These are phyloP conservation scores for Julus scanicus DNA, from an alignment of 2,888 invertebrate species.

Conservation along the genomic window DNA sequence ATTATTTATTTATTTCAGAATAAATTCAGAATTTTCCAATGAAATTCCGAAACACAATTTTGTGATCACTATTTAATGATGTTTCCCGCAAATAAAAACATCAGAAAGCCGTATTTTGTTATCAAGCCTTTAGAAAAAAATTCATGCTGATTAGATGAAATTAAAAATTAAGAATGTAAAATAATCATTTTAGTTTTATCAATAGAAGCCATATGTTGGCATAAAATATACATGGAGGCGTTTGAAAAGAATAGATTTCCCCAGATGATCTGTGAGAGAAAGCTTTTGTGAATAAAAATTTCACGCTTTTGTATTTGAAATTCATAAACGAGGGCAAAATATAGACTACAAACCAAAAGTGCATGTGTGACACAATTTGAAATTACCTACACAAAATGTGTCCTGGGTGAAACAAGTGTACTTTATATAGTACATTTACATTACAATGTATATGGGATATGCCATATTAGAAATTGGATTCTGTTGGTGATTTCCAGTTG, in stretches of 20 bases:
- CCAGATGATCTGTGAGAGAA: neutral
- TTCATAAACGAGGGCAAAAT: neutral
- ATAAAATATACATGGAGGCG: neutral
- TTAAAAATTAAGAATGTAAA: slow-evolving; percentile 24
- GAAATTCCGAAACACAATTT: neutral
- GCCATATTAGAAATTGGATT: no score
- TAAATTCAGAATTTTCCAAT: neutral
- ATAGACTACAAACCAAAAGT: neutral
- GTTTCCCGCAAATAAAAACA: neutral
- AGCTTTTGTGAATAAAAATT: neutral
- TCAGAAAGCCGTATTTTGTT: neutral
- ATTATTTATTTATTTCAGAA: no score
- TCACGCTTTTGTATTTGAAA: neutral
- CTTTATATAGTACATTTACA: no score
- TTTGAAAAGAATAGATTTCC: slow-evolving; percentile 23
- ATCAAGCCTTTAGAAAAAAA: neutral
- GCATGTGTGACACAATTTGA: neutral
- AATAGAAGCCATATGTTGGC: neutral
- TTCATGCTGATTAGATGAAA: neutral
- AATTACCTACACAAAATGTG: neutral
- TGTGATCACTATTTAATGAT: neutral
- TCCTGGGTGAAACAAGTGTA: no score
- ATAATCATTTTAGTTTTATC: slow-evolving; percentile 28
- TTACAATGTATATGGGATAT: no score
- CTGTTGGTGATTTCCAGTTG: no score